Evolutionary conservation across 92 coral and sea anemone species (phyloP), one percentile per base, ranked within the genome.

Genomic region (Paragorgia papillata): DNA sequence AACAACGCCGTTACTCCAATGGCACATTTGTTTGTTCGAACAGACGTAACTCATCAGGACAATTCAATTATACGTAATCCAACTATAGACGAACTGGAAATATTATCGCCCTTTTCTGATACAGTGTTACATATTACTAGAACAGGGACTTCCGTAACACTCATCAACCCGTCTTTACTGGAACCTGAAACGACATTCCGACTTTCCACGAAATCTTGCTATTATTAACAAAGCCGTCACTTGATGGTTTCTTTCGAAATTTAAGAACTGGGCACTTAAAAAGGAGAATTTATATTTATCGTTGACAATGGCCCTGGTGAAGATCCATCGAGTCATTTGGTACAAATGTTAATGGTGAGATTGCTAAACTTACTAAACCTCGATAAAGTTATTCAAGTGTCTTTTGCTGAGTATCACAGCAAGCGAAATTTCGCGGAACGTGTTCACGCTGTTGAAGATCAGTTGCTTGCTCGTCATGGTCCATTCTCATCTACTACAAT

Each of bases 1-100:
- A 59, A 74, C 5, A 85, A 85, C 55, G 89, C 86, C 3, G 89
- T 85, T 0, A 44, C 62, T 0, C 88, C 85, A 17, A 85, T 85
- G 88, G 79, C 82, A 0, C 82, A 64, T 4, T 28, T 66, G n/a
- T 59, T 77, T 43, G 75, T 73, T 0, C n/a, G 35, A 32, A 55
- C 66, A 8, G 55, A 29, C 6, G 50, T 74, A 25, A 22, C 79
- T 14, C 13, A 31, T 13, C 79, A 57, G 21, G 81, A 39, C 35
- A 57, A 26, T 57, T 25, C 29, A n/a, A 28, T 75, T 30, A 46
- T 30, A 34, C 30, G 10, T 46, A 40, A 75, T 10, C 68, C 80
- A 19, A 0, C 12, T 9, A 29, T 34, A 7, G 33, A 40, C 0
- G 31, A 57, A 39, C 57, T 51, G 27, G 43, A 60, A 54, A 31